These are phyloP conservation scores for Andrena trimmerana DNA, from an alignment of 2,888 invertebrate genomes.

Conservation along the genomic window DNA sequence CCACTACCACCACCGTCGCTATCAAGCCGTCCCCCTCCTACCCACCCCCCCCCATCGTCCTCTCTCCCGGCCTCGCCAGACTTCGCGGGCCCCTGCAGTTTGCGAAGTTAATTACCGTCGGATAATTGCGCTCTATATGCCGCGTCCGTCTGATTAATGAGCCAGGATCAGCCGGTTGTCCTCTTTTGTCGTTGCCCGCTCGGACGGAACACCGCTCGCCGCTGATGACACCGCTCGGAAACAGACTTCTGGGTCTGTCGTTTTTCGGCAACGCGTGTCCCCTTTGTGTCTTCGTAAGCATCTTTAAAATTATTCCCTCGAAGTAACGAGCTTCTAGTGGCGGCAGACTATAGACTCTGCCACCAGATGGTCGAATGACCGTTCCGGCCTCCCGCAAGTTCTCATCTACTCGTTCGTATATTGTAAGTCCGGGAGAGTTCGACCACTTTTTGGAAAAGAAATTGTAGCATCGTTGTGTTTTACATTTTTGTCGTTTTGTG, in stretches of 20 bases:
- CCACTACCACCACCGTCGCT: slow-evolving; percentile 38
- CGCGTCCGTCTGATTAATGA: slow-evolving; percentile 78
- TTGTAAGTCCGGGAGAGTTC: too few species aligned
- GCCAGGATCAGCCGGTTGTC: slow-evolving; percentile 54
- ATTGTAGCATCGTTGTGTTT: too few species aligned
- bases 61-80: slow-evolving; percentile 58
- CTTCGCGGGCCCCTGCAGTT: slow-evolving; percentile 75
- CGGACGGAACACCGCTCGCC: slow-evolving; percentile 11
- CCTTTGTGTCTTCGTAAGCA: not conserved
- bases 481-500: too few species aligned
- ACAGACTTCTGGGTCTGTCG: not conserved
- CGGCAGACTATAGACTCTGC: too few species aligned
- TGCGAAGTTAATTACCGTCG: slow-evolving; percentile 82
- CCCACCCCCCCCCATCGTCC: slow-evolving; percentile 38
- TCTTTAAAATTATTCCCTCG: too few species aligned
- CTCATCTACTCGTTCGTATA: too few species aligned
- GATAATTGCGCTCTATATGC: slow-evolving; percentile 80
- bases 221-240: not conserved
- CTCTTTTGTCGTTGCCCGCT: slow-evolving; percentile 35
- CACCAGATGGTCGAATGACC: too few species aligned
- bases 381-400: too few species aligned
- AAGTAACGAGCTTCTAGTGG: too few species aligned
- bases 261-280: not conserved
- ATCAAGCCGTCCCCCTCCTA: slow-evolving; percentile 42
- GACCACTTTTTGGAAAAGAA: too few species aligned